Percentiles rank a stretch among this genome's conserved stretches.
phyloP scores from a whole-genome alignment of 53 echinoderm and acorn worm genomes.

The Luidia sarsii region DNA sequence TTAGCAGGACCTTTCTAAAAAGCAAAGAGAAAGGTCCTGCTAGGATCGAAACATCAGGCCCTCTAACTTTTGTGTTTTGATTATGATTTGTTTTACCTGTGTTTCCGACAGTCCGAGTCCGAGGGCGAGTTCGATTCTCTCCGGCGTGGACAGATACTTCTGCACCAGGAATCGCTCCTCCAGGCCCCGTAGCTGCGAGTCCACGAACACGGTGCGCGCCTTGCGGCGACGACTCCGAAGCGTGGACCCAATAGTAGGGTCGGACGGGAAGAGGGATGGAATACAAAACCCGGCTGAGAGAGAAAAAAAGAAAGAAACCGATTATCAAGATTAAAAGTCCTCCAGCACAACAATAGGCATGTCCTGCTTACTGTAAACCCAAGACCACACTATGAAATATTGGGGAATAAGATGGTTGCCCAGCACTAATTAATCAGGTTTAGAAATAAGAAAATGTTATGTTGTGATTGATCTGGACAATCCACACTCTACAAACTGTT shows the following conservation, averaged over 20 bases:
- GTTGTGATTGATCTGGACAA: no score
- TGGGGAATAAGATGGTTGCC: no score
- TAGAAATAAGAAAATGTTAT: no score
- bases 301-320: background rate
- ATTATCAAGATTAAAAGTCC: no score
- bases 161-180: slow-evolving; percentile 70
- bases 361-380: no score
- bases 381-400: no score
- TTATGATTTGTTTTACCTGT: slow-evolving; percentile 76
- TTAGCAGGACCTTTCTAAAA: no score
- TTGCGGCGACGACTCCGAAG: slow-evolving; percentile 67
- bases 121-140: slow-evolving; percentile 80
- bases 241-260: slow-evolving; percentile 33
- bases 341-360: no score
- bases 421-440: no score
- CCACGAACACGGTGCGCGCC: slow-evolving; percentile 84
- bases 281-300: slow-evolving; percentile 74
- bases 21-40: no score
- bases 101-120: slow-evolving; percentile 72
- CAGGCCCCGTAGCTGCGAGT: slow-evolving; percentile 73
- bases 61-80: background rate
- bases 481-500: no score
- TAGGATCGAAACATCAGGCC: no score
- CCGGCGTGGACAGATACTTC: slow-evolving; percentile 78
- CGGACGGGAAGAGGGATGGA: slow-evolving; percentile 71